Evolutionary conservation across 2,888 invertebrate genomes (phyloP).

Genomic region (Odontocolon sp.): DNA sequence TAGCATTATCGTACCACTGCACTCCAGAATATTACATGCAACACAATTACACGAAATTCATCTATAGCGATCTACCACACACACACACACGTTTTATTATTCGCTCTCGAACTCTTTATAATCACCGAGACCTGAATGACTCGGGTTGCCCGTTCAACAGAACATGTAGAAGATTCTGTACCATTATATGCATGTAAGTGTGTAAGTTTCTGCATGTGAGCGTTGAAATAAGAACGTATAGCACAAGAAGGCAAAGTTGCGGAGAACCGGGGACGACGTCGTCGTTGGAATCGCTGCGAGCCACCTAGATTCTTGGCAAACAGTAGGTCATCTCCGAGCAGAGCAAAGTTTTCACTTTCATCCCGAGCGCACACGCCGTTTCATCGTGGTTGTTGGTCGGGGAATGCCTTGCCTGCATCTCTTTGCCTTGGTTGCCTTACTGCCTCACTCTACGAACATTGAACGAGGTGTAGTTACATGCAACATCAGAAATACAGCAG

Average conservation of each 20-base stretch:
- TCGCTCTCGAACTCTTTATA: constrained; percentile 46
- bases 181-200: neutral
- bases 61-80: constrained; percentile 12
- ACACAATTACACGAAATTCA: neutral
- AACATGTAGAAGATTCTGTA: constrained; percentile 29
- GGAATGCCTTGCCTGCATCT: constrained; percentile 32
- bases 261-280: constrained; percentile 42
- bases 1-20: neutral
- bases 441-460: neutral
- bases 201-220: neutral
- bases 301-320: constrained; percentile 77
- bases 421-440: neutral
- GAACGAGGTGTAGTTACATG: constrained; percentile 44
- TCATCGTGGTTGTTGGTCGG: constrained; percentile 7
- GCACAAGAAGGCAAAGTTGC: constrained; percentile 20
- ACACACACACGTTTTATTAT: constrained; percentile 46
- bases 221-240: constrained; percentile 16
- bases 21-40: constrained; percentile 11
- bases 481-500: constrained; percentile 11
- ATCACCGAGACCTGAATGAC: constrained; percentile 54
- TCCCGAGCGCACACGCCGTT: constrained; percentile 60
- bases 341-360: constrained; percentile 79
- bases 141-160: constrained; percentile 39
- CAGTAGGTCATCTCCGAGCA: constrained; percentile 78
- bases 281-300: constrained; percentile 60